Percentiles rank a stretch among this genome's conserved stretches.
Evolutionary conservation across 2,888 invertebrate genomes (phyloP).

Genomic region (Acronicta leporina): DNA sequence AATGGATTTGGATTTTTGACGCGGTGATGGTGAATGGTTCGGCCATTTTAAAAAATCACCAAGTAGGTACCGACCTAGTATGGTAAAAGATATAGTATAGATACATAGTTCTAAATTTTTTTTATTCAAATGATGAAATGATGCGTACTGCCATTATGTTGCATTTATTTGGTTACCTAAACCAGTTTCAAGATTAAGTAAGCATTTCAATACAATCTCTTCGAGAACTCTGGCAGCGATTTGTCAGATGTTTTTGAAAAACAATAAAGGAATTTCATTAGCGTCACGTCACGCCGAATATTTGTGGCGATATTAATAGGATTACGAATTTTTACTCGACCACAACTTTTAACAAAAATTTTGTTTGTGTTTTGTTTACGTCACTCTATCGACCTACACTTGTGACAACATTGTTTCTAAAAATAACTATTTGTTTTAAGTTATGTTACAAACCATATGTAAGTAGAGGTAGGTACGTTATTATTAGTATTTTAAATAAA

Average conservation of each 20-base stretch:
- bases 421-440: slow-evolving; percentile 34
- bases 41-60: no score
- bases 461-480: neutral
- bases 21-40: no score
- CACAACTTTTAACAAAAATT: neutral
- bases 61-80: no score
- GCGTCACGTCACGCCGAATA: neutral
- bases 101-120: no score
- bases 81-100: no score
- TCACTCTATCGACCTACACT: slow-evolving; percentile 52
- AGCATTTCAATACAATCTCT: neutral
- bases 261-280: neutral
- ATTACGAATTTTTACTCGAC: slow-evolving; percentile 11
- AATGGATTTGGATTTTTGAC: no score
- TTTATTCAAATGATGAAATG: no score
- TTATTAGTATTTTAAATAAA: slow-evolving; percentile 14
- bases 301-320: slow-evolving; percentile 1
- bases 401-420: slow-evolving; percentile 51
- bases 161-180: no score
- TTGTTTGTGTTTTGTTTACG: slow-evolving; percentile 22
- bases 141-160: no score
- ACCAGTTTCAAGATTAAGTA: neutral
- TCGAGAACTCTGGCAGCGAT: neutral
- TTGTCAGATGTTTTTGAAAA: neutral
- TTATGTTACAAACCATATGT: slow-evolving; percentile 23